Base-by-base conservation (phyloP, 2,797 vertebrate genomes). In the Cyprinella venusta region DNA sequence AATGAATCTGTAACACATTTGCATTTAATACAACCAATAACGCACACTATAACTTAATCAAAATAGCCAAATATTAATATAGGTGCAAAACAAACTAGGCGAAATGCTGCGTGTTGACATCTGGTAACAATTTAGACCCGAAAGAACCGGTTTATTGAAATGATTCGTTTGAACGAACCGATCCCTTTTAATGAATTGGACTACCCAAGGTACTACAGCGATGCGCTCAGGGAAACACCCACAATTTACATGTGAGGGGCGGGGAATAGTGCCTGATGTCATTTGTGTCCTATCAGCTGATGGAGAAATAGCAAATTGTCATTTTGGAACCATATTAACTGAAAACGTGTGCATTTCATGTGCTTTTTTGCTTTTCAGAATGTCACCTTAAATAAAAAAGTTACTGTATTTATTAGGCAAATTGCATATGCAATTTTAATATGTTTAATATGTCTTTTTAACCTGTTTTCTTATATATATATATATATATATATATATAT, bases 241-340 rank as follows among this genome's bases (percentile, higher is more conserved):
- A 75, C 61, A 52, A 19, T 72, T 85, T 81, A 54, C 85, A 87
- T 12, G 63, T 64, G 50, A 86, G 8, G 54, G 87, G 86, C 76
- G 70, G 74, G 65, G 4, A 45, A 12, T 13, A 16, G 45, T 61
- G 84, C 80, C 40, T 36, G 59, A 79, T 79, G 69, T 61, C 5
- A 63, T 26, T 40, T 54, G 56, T 59, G 42, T 75, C 63, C 63
- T 48, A 33, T 36, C 19, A 36, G 24, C 2, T 65, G 18, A 38
- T 61, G 18, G 45, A 83, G 48, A 76, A 26, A 19, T 24, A 13
- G 40, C 13, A 30, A 30, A n/a, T 6, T 12, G 8, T 59, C 21
- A 74, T 21, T 72, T 33, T 16, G 6, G 6, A 54, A 68, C 65
- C 21, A 71, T 54, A 40, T 76, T 84, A 77, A 80, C 5, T 1